Conservation (phyloP, 2,797 vertebrate genomes). For the Nyctalus aviator region DNA sequence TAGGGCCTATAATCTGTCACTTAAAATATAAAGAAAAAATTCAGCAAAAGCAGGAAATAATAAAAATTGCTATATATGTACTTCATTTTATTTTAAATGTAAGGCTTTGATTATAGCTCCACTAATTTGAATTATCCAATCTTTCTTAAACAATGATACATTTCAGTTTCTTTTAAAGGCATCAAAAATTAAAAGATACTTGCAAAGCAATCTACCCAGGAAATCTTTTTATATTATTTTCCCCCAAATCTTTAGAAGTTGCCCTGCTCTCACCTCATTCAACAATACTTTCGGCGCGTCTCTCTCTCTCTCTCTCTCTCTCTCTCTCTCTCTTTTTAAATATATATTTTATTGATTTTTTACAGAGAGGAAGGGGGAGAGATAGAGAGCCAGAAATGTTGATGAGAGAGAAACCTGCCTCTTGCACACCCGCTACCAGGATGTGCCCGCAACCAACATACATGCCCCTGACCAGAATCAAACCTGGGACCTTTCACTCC, state of each 20-base stretch:
- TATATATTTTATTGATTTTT: not conserved
- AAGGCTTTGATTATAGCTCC: slow-evolving; percentile 4
- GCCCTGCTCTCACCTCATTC: not conserved
- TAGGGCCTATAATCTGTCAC: not conserved
- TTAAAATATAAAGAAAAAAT: not conserved
- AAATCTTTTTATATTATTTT: not conserved
- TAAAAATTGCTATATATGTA: not conserved
- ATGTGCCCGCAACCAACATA: too few relatives aligned
- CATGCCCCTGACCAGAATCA: too few relatives aligned
- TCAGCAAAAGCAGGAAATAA: slow-evolving; percentile 6
- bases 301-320: not conserved
- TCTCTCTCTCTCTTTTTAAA: not conserved
- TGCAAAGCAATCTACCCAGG: not conserved
- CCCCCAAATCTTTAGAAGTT: not conserved
- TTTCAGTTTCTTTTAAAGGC: slow-evolving; percentile 43
- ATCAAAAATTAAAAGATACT: slow-evolving; percentile 10
- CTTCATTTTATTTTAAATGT: slow-evolving; percentile 24
- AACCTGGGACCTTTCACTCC: too few relatives aligned
- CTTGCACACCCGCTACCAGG: too few relatives aligned
- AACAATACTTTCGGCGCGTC: not conserved
- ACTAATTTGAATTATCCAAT: not conserved
- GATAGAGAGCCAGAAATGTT: too few relatives aligned
- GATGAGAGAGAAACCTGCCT: too few relatives aligned
- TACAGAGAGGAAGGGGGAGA: not conserved
- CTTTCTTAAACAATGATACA: not conserved